These are phyloP conservation scores for Parnassius glacialis DNA, from an alignment of 2,888 invertebrate species.

Conservation along the genomic window DNA sequence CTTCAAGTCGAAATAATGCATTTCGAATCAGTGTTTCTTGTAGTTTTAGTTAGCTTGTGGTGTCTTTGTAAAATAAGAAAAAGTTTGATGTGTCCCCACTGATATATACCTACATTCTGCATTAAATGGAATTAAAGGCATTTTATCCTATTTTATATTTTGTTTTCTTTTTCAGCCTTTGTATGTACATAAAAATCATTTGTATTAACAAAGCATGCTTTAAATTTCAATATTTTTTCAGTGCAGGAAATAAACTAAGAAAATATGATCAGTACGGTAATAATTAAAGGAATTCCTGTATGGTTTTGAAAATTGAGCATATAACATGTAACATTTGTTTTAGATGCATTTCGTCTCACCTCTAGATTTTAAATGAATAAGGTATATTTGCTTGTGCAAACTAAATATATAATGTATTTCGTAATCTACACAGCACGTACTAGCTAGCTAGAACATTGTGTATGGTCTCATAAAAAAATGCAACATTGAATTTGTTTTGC, in stretches of 20 bases:
- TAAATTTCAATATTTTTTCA: no score
- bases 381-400: constrained; percentile 19
- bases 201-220: background rate
- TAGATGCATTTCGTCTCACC: constrained; percentile 16
- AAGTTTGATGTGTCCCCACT: background rate
- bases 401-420: constrained; percentile 17
- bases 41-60: background rate
- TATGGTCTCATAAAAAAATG: constrained; percentile 1
- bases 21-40: background rate
- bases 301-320: background rate
- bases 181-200: background rate
- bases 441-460: constrained; percentile 9
- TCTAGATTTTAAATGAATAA: constrained; percentile 5
- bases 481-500: constrained; percentile 3
- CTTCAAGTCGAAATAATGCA: background rate
- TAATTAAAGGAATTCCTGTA: background rate
- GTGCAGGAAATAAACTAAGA: no score
- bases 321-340: background rate
- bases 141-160: background rate
- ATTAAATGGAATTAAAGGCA: background rate
- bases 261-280: background rate
- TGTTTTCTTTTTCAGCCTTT: background rate
- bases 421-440: constrained; percentile 11
- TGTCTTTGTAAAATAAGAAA: background rate
- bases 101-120: background rate